Evolutionary conservation across 2,888 invertebrate species (phyloP), one percentile per base, ranked within the genome.

Genomic region (Diabrotica balteata): DNA sequence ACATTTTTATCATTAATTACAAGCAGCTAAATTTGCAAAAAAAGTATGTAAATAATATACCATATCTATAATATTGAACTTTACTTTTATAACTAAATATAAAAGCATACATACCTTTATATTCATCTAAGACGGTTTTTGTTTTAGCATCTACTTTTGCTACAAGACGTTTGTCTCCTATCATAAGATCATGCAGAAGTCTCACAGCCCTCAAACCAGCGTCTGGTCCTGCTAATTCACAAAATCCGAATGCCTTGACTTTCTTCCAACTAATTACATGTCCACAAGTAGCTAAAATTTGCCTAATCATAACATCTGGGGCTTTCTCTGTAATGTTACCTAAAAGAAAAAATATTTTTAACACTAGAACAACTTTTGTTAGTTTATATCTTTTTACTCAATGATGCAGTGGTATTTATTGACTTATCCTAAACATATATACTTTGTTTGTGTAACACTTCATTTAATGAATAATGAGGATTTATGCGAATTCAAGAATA

Each of bases 81-180:
- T 32, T 32, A 32, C 32, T 32, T 32, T 32, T 32, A 32, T 32
- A 32, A 32, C 32, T 32, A 32, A 32, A 32, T 32, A 32, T 32
- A 32, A 32, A 32, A 32, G 32, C 32, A 32, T 32, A 32, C 45
- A 54, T 78, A 91, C 93, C 92, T 88, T 96, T 96, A 84, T 95
- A 98, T 72, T 95, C 94, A 83, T 97, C 97, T 74, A 98, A 88
- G 71, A 96, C 90, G 67, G 93, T 92, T 87, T 96, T 96, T 79
- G 97, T 97, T 88, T 98, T 98, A 69, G 97, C 96, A 86, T 98
- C 98, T 43, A 97, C 97, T 86, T 96, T 95, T 44, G 97, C 98
- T 68, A 98, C 94, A 76, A 99, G 88, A 80, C 92, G 92, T 85
- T 96, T 97, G 76, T 96, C 97, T 66, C 95, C 96, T 61, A 99